These are phyloP conservation scores for Aporophyla nigra DNA, from an alignment of 2,888 invertebrate species.

Conservation along the genomic window DNA sequence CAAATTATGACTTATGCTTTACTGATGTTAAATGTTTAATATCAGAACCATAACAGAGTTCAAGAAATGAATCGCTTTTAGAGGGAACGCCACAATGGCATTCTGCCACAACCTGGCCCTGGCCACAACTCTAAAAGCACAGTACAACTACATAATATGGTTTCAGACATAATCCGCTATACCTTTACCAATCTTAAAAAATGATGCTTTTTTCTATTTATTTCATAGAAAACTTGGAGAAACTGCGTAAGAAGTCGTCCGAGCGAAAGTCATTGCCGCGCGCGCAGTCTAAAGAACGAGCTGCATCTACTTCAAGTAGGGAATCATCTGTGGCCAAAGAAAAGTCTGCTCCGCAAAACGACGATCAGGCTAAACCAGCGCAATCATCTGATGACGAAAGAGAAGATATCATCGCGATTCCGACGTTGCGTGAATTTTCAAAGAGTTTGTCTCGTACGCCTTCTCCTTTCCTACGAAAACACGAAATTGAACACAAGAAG, in stretches of 20 bases:
- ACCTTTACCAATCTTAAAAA: not conserved
- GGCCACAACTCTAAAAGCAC: no score
- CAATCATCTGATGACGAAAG: constrained; percentile 86
- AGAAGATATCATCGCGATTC: constrained; percentile 84
- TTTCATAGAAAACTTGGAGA: constrained; percentile 83
- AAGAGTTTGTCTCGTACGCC: constrained; percentile 96
- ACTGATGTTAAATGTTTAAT: no score
- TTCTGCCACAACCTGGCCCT: no score
- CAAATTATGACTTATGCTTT: no score
- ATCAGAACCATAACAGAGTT: no score
- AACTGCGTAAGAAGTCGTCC: constrained; percentile 81
- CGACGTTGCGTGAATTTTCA: constrained; percentile 91
- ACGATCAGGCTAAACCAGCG: constrained; percentile 76
- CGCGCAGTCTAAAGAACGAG: constrained; percentile 80
- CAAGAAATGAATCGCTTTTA: no score
- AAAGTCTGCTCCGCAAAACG: constrained; percentile 79
- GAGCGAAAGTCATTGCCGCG: constrained; percentile 82
- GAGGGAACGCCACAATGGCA: no score
- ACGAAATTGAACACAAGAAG: constrained; percentile 90
- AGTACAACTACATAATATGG: not conserved
- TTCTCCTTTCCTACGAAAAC: constrained; percentile 95
- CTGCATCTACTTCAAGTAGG: constrained; percentile 88
- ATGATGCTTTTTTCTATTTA: not conserved
- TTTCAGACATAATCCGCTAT: not conserved
- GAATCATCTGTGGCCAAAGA: constrained; percentile 86